phyloP scores from a whole-genome alignment of 2,888 invertebrate genomes.

The Dicranocentrus wangi region DNA sequence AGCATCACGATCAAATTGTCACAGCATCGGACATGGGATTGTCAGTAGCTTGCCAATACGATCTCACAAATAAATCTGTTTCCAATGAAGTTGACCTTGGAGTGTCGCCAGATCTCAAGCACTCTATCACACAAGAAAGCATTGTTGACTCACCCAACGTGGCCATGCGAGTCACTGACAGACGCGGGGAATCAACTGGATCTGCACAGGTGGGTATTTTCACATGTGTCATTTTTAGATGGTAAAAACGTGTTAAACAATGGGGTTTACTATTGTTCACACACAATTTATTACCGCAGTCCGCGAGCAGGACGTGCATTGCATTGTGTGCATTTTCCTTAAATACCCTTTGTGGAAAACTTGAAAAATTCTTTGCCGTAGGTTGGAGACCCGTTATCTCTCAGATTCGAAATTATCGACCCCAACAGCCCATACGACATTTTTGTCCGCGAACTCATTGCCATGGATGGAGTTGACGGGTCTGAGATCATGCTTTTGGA shows the following conservation, averaged over 20 bases:
- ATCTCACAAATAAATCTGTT: slow-evolving; percentile 93
- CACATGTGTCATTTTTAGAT: slow-evolving; percentile 15
- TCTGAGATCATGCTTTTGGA: slow-evolving; percentile 94
- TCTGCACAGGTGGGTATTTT: slow-evolving; percentile 71
- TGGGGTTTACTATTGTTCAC: neutral
- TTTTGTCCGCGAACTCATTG: slow-evolving; percentile 93
- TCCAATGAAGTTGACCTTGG: slow-evolving; percentile 86
- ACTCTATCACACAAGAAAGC: slow-evolving; percentile 90
- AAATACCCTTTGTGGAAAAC: neutral
- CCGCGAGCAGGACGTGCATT: neutral
- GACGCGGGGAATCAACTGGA: slow-evolving; percentile 73
- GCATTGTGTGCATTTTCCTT: neutral
- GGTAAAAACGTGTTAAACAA: neutral
- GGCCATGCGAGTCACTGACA: slow-evolving; percentile 81
- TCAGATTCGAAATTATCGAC: slow-evolving; percentile 93
- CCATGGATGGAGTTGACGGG: slow-evolving; percentile 94
- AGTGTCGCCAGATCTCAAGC: slow-evolving; percentile 90
- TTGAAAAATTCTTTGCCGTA: slow-evolving; percentile 25
- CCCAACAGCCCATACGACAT: slow-evolving; percentile 95
- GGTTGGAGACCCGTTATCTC: slow-evolving; percentile 80
- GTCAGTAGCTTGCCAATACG: slow-evolving; percentile 94
- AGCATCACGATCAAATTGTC: slow-evolving; percentile 96
- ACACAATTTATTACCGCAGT: neutral
- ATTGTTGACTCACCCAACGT: slow-evolving; percentile 95
- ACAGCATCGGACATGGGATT: slow-evolving; percentile 94